These are phyloP conservation scores for Echeneis naucrates DNA, from an alignment of 2,797 vertebrate species.

Conservation along the genomic window DNA sequence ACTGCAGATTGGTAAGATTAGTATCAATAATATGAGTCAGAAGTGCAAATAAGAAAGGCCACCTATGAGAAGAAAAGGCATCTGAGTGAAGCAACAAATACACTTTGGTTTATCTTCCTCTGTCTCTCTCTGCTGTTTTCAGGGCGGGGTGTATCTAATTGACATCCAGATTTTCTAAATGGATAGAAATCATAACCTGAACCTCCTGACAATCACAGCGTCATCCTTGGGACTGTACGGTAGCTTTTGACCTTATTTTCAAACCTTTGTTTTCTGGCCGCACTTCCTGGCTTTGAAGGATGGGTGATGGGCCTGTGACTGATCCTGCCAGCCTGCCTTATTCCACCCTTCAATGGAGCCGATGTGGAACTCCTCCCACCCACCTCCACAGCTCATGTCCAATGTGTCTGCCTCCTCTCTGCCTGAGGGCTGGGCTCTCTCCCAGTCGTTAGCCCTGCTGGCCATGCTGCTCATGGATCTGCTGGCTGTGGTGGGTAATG, in stretches of 20 bases:
- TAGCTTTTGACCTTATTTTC: slow-evolving; percentile 52
- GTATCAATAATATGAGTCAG: background rate
- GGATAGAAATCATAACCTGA: slow-evolving; percentile 41
- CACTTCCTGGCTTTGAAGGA: slow-evolving; percentile 86
- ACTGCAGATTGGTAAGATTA: slow-evolving; percentile 9
- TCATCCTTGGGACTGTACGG: slow-evolving; percentile 34
- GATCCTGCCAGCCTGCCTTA: slow-evolving; percentile 83
- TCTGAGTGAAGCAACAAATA: background rate
- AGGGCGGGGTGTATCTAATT: slow-evolving; percentile 40
- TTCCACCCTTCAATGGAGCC: slow-evolving; percentile 92
- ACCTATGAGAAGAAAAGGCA: background rate
- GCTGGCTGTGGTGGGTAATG: slow-evolving; percentile 93
- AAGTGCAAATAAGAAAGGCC: background rate
- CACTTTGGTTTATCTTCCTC: slow-evolving; percentile 6
- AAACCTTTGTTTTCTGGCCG: slow-evolving; percentile 71
- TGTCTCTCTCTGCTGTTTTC: slow-evolving; percentile 42
- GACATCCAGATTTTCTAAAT: slow-evolving; percentile 46
- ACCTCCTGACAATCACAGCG: slow-evolving; percentile 28
- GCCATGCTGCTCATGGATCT: slow-evolving; percentile 97
- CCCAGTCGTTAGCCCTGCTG: slow-evolving; percentile 90
- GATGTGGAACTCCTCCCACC: slow-evolving; percentile 89
- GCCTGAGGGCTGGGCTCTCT: slow-evolving; percentile 85
- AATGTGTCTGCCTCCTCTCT: slow-evolving; percentile 84
- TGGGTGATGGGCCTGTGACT: slow-evolving; percentile 92
- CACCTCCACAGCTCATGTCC: slow-evolving; percentile 76